Evolutionary conservation across 2,113 vertebrate species (phyloP).

Genomic region (Arvicanthis niloticus): DNA sequence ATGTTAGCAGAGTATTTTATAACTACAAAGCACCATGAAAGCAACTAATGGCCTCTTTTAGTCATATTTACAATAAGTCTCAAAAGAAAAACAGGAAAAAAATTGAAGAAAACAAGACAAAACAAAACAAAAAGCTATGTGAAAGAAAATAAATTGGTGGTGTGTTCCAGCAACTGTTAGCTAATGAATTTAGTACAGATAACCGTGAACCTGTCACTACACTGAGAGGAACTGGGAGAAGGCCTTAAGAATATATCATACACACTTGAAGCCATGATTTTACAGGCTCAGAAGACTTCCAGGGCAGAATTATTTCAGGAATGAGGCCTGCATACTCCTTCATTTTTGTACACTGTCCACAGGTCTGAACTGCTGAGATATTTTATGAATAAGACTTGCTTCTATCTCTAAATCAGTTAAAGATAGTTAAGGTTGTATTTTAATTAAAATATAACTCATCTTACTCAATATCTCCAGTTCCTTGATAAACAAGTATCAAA

Average conservation of each 20-base stretch:
- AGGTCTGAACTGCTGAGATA: neutral
- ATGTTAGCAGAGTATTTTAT: neutral
- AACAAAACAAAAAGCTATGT: neutral
- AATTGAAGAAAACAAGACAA: neutral
- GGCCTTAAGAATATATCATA: neutral
- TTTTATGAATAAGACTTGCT: neutral
- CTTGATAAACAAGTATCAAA: neutral
- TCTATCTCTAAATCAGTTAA: neutral
- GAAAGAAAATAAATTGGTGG: neutral
- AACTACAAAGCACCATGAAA: neutral
- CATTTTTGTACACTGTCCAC: neutral
- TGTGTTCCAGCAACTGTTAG: neutral
- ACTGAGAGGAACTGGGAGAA: neutral
- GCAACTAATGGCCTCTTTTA: too few relatives aligned
- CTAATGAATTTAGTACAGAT: neutral
- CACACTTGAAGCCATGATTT: neutral
- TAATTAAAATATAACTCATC: neutral
- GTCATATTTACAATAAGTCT: neutral
- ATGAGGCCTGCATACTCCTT: neutral
- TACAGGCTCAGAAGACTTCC: neutral
- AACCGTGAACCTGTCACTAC: neutral
- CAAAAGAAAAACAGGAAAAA: neutral
- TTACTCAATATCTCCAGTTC: neutral
- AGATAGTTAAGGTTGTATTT: neutral
- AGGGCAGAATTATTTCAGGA: neutral